Evolutionary conservation across 2,888 invertebrate species (phyloP), one percentile per base, ranked within the genome.

Genomic region (Dorcus parallelipipedus): DNA sequence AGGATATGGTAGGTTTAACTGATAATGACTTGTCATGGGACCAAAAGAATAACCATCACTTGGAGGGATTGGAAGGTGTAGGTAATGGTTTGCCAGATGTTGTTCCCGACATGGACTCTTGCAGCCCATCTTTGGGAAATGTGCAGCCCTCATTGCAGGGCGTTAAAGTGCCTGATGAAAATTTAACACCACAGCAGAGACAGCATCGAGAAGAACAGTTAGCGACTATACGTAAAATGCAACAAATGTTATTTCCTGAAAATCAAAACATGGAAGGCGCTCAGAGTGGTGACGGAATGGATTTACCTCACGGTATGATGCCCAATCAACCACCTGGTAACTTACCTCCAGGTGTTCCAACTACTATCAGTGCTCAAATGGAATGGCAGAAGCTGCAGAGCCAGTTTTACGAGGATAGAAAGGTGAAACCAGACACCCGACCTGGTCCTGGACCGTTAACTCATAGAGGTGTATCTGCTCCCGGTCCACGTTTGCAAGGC

Each of bases 141-240:
- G 79, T 84, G 67, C 85, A 85, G 68, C 85, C 85, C 72, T 86
- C 86, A 23, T 74, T 86, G 64, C 86, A 86, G 78, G 86, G 83
- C 65, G 92, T 94, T 49, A 94, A 95, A 84, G 91, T 95, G 73
- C 95, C 95, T 68, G 95, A 95, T 79, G 97, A 97, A 80, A 95
- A 96, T 79, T 82, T 97, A 69, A 97, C 97, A 54, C 96, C 97
- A 39, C 95, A 97, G 76, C 97, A 97, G 77, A 85, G 95, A 55
- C 93, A 95, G 63, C 94, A 95, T 76, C 85, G 97, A 60, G 96
- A 96, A 78, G 94, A 94, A 72, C 93, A 95, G 72, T 81, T 97
- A 51, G 96, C 95, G 4, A 94, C 91, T 60, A 84, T 97, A 62
- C 81, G 91, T 62, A 95, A 95, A 81, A 93, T 97, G 88, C 92